Conservation (phyloP, 2,888 invertebrate species). For the Tenthredo scrophulariae region DNA sequence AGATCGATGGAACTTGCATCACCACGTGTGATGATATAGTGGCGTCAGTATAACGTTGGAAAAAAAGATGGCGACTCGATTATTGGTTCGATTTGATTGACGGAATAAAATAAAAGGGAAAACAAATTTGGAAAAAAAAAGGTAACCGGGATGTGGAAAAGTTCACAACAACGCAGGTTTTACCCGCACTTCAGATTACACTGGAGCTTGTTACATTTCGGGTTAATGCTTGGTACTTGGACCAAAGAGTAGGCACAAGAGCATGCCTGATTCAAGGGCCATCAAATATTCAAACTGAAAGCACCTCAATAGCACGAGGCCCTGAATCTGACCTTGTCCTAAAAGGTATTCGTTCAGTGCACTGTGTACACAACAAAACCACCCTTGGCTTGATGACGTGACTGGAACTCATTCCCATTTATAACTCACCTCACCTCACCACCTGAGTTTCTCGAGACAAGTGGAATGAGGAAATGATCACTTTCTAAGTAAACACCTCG, state of each 20-base stretch:
- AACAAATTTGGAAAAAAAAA: too few species aligned
- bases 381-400: background rate
- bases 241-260: background rate
- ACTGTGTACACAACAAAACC: slow-evolving; percentile 10
- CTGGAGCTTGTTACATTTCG: background rate
- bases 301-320: background rate
- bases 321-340: background rate
- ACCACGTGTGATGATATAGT: background rate
- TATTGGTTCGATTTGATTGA: background rate
- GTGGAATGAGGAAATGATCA: background rate
- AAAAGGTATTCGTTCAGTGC: background rate
- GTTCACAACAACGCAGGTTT: too few species aligned
- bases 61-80: background rate
- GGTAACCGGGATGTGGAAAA: too few species aligned
- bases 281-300: slow-evolving; percentile 40
- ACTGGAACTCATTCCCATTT: background rate
- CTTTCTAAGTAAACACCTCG: background rate
- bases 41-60: background rate
- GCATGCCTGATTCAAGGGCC: slow-evolving; percentile 1
- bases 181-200: background rate
- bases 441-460: background rate
- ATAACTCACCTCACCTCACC: background rate
- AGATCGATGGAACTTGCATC: background rate
- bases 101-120: background rate
- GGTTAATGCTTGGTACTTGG: background rate